Evolutionary conservation across 2,113 vertebrate genomes (phyloP), one percentile per base, ranked within the genome.

Genomic region (Centropus bengalensis): DNA sequence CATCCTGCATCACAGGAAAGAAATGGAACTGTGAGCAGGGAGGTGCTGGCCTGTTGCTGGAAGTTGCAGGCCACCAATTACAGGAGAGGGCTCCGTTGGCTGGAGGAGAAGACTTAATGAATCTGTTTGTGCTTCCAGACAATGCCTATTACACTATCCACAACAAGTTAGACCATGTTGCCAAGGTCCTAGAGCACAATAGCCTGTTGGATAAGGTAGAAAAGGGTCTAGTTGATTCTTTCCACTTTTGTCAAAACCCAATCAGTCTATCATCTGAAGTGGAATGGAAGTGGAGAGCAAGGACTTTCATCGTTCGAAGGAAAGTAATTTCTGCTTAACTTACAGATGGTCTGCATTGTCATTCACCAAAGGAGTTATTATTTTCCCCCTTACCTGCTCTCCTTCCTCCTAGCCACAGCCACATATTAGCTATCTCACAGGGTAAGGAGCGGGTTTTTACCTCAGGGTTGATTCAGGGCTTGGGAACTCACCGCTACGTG

Each of bases 331-430:
- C 79, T 55, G 51, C 67, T 97, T 97, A 93, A 97, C 97, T 96
- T 97, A 97, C 91, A 97, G 74, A 42, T 97, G 90, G 97, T 96
- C 96, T 97, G 45, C 96, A 94, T 81, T 92, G 94, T 91, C 96
- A 97, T 95, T 97, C 75, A 32, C 81, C 82, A 86, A 94, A 86
- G 56, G 36, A 36, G 36, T 36, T 36, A 36, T 36, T 52, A 66
- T 82, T 94, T 88, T 83, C 45, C 8, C 32, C 54, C 17, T 94
- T 86, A 81, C 32, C 74, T 75, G 67, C 81, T 66, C 45, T 71
- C 62, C 93, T 95, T 74, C 63, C 49, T 94, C 19, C 44, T 73
- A 91, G 77, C 47, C 82, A 92, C 76, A 94, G 54, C 64, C 63
- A 81, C 59, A 88, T 71, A 91, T 94, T 7, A 88, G 45, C 68